These are phyloP conservation scores for Alligator sinensis DNA, from an alignment of 2,113 vertebrate genomes.

Conservation along the genomic window DNA sequence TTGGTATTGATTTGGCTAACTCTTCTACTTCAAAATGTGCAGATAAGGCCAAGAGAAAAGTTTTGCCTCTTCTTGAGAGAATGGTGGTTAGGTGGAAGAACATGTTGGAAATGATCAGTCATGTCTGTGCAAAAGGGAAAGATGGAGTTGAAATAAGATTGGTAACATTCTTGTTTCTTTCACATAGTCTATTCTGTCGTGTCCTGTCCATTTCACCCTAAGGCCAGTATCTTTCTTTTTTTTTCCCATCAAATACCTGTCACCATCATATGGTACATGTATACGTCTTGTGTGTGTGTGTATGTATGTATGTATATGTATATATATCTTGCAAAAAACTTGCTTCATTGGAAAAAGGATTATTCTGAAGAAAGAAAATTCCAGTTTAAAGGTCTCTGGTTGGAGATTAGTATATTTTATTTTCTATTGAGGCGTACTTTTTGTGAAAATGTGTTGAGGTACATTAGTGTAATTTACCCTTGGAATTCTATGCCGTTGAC, in stretches of 20 bases:
- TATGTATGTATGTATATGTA: too few relatives aligned
- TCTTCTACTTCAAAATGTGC: not conserved
- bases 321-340: not conserved
- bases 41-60: not conserved
- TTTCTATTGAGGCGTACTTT: not conserved
- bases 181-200: not conserved
- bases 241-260: not conserved
- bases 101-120: not conserved
- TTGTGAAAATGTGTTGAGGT: not conserved
- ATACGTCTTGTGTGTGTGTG: not conserved
- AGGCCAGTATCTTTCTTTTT: not conserved
- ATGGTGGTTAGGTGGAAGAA: not conserved
- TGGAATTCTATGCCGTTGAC: not conserved
- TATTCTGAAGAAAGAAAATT: conserved; percentile 8
- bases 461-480: not conserved
- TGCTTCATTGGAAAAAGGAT: not conserved
- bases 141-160: not conserved
- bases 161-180: not conserved
- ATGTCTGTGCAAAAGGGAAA: not conserved
- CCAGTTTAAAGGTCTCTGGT: not conserved
- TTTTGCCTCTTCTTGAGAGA: not conserved
- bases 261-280: not conserved
- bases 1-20: not conserved
- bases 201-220: not conserved
- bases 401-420: not conserved